These are phyloP conservation scores for Limulus polyphemus DNA, from an alignment of 2,888 invertebrate species.

Conservation along the genomic window DNA sequence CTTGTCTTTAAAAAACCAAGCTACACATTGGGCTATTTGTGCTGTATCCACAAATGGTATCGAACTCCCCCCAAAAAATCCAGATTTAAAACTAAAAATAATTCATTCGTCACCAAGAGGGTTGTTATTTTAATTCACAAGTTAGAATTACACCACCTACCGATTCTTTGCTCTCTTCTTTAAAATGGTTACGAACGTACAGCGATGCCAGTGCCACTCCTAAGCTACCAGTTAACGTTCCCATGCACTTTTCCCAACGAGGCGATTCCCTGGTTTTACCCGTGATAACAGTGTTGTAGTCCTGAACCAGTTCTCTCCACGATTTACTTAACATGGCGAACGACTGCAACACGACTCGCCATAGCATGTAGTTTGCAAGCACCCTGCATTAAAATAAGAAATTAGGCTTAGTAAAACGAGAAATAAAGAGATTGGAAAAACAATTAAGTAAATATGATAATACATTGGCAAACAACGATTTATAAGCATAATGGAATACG, in stretches of 20 bases:
- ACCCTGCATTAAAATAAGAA: slow-evolving; percentile 39
- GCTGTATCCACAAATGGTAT: too few species aligned
- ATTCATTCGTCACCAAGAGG: not conserved
- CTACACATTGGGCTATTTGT: too few species aligned
- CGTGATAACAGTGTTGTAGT: slow-evolving; percentile 64
- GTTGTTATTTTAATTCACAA: not conserved
- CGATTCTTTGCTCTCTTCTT: slow-evolving; percentile 65
- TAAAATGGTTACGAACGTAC: slow-evolving; percentile 75
- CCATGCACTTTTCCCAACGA: slow-evolving; percentile 83
- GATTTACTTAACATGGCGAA: slow-evolving; percentile 24
- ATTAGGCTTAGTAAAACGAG: not conserved
- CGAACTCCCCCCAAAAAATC: too few species aligned
- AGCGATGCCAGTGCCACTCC: slow-evolving; percentile 44
- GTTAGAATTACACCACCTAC: slow-evolving; percentile 12
- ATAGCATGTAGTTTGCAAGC: slow-evolving; percentile 82
- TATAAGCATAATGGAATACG: too few species aligned
- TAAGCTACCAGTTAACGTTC: slow-evolving; percentile 34
- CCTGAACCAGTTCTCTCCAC: slow-evolving; percentile 56
- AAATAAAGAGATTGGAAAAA: not conserved
- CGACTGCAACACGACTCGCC: slow-evolving; percentile 52
- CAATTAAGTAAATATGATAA: too few species aligned
- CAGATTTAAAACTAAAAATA: too few species aligned
- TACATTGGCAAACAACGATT: too few species aligned
- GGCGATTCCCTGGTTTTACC: slow-evolving; percentile 52
- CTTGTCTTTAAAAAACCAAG: too few species aligned